Evolutionary conservation across 2,113 vertebrate species (phyloP), one percentile per base, ranked within the genome.

Genomic region (Notiomystis cincta): DNA sequence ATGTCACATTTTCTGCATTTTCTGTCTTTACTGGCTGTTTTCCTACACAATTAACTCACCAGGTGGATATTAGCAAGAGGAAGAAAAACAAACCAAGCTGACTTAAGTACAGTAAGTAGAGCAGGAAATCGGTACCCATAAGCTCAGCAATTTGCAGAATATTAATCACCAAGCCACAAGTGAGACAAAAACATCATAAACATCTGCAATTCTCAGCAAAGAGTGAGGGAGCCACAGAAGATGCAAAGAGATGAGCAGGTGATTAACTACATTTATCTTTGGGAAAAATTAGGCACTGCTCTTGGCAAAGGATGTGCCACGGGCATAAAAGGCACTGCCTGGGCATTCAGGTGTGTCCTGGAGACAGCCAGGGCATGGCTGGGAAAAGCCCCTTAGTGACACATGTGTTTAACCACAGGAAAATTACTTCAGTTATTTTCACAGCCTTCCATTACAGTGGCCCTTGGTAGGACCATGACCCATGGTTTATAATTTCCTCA

Each of bases 21-120:
- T 73, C 50, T 77, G 62, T 54, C 82, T 86, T 82, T 56, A 30
- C 33, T 58, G 61, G 37, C 65, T 93, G 45, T 72, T 90, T 81
- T 87, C 70, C 79, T 95, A 65, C 50, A 80, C 78, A 90, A 94
- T 95, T 94, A 91, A 70, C 85, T 95, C 85, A 70, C 71, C 75
- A 90, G 93, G 95, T 91, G 62, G 71, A 85, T 94, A 94, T 86
- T 80, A 96, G 71, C 66, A 90, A 84, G 75, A 91, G 84, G 54
- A 95, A 93, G 79, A 90, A 92, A 96, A 94, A 87, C 51, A 88
- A 94, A 85, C 58, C 62, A 66, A 54, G 48, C 70, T 73, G 79
- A 86, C 87, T 96, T 91, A 94, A 94, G 82, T 73, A 73, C 66
- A 51, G 88, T 91, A 94, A 91, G 84, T 76, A 76, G 84, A 93